Percentiles rank a stretch among this genome's conserved stretches.
These are phyloP conservation scores for Sigmodon hispidus DNA, from an alignment of 2,113 vertebrate genomes.

Conservation along the genomic window DNA sequence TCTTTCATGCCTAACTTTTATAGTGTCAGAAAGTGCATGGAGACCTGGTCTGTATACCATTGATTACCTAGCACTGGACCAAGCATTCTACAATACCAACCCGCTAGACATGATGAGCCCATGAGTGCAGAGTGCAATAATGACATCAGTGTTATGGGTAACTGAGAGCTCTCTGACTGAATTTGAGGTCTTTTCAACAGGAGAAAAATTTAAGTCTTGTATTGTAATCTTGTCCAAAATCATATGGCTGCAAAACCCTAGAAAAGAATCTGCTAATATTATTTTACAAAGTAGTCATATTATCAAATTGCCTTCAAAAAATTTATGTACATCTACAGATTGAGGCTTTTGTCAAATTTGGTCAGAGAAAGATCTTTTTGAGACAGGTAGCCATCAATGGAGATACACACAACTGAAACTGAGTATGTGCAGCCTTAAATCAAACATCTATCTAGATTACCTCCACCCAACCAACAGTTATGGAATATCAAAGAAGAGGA, in stretches of 20 bases:
- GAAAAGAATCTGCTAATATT: background rate
- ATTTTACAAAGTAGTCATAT: background rate
- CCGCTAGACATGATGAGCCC: background rate
- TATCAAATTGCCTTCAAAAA: background rate
- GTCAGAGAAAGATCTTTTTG: background rate
- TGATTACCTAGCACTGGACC: background rate
- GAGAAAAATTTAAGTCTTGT: background rate
- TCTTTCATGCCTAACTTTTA: background rate
- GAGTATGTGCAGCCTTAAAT: background rate
- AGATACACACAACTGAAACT: background rate
- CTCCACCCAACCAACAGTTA: background rate
- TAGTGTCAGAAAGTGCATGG: background rate
- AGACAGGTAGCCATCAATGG: background rate
- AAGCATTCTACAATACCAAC: background rate
- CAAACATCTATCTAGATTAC: background rate
- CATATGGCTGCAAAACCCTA: background rate
- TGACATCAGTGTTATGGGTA: background rate
- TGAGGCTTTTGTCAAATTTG: background rate
- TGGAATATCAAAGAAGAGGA: background rate
- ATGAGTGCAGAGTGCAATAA: background rate
- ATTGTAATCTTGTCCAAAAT: background rate
- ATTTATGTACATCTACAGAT: background rate
- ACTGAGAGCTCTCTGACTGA: background rate
- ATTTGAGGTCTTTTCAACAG: background rate
- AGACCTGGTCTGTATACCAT: too few species aligned